phyloP scores from a whole-genome alignment of 2,797 vertebrate genomes.

The Anas georgica region DNA sequence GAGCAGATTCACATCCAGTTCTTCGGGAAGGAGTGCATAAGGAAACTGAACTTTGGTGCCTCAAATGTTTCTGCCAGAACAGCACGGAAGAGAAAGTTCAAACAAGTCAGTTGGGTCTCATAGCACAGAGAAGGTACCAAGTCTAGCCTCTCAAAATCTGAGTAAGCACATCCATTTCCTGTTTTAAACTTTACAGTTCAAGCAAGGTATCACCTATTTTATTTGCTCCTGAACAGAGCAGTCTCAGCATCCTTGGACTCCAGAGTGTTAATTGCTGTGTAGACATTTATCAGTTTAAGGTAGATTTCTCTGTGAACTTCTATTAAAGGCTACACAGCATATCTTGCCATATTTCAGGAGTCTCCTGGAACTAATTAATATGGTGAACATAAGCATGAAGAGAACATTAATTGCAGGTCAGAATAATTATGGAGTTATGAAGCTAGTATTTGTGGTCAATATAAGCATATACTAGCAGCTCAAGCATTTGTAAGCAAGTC shows the following conservation, averaged over 20 bases:
- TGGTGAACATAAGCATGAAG: neutral
- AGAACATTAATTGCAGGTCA: neutral
- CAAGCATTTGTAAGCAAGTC: neutral
- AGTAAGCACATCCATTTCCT: neutral
- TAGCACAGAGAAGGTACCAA: neutral
- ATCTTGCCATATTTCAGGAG: neutral
- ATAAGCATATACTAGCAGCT: neutral
- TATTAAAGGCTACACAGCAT: neutral
- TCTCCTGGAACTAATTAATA: neutral
- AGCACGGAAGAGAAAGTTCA: neutral
- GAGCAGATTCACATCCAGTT: neutral
- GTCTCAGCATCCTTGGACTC: neutral
- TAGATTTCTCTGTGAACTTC: neutral
- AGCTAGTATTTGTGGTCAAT: neutral
- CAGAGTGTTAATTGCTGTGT: neutral
- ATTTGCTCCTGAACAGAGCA: neutral
- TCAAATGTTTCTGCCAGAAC: neutral
- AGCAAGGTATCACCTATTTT: neutral
- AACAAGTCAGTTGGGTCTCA: neutral
- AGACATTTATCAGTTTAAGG: neutral
- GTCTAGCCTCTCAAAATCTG: neutral
- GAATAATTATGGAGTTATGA: neutral
- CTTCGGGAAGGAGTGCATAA: too few relatives aligned
- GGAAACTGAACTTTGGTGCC: too few relatives aligned
- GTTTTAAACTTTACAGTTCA: neutral